phyloP scores from a whole-genome alignment of 1,140 invertebrate genomes.

The Aphidius ervi region DNA sequence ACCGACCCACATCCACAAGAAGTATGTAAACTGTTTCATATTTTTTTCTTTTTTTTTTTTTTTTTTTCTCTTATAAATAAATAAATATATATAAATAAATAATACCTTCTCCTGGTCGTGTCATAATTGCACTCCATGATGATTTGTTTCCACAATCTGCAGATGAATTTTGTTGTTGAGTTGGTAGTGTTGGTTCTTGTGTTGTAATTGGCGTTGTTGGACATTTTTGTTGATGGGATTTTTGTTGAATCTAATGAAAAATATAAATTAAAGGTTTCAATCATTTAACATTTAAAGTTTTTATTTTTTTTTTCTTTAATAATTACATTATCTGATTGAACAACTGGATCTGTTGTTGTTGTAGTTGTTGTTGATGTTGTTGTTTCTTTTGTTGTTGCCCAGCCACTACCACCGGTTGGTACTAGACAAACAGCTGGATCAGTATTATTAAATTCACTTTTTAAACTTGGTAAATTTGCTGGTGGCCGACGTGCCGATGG shows the following conservation, averaged over 20 bases:
- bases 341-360: conserved; percentile 37
- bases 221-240: conserved; percentile 42
- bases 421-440: conserved; percentile 71
- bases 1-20: conserved; percentile 15
- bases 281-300: no score
- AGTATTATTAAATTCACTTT: conserved; percentile 82
- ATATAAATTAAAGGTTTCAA: no score
- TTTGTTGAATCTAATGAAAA: conserved; percentile 30
- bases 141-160: conserved; percentile 52
- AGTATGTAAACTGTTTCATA: no score
- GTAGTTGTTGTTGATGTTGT: conserved; percentile 42
- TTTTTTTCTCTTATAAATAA: neutral
- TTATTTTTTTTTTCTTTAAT: conserved; percentile 22
- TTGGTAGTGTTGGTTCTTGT: conserved; percentile 46
- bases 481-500: conserved; percentile 90
- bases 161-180: conserved; percentile 41
- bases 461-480: conserved; percentile 94
- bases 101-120: conserved; percentile 51
- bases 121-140: conserved; percentile 58
- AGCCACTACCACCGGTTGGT: conserved; percentile 70
- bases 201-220: conserved; percentile 40
- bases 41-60: no score
- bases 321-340: conserved; percentile 40
- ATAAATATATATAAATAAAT: conserved; percentile 5
- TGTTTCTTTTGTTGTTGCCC: conserved; percentile 58